Evolutionary conservation across 2,888 invertebrate genomes (phyloP), one percentile per base, ranked within the genome.

Genomic region (Drosophila merina): DNA sequence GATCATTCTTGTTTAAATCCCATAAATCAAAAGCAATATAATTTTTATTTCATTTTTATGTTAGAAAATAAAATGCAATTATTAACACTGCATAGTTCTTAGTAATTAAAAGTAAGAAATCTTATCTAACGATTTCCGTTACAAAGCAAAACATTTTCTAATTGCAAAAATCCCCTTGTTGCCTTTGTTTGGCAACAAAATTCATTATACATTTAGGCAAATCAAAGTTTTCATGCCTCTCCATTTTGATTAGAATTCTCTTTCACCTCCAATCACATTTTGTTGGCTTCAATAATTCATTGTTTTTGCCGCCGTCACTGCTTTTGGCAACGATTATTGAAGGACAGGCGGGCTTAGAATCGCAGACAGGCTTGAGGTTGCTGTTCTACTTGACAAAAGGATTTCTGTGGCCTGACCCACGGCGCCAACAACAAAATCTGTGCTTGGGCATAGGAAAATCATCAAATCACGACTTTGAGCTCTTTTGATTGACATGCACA

Each of bases 391-490:
- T 72, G 73, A 72, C 71, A 72, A 72, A 72, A 66, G 71, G 66
- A 57, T 72, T 72, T 75, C 38, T 66, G 50, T 48, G 56, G 62
- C 59, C 50, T 49, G 56, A 71, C 64, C 71, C 52, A 63, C 45
- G 51, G 54, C 60, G 25, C 42, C 50, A 54, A 50, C 49, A 57
- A 40, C 51, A 31, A 4, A 44, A 63, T 62, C 45, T 20, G 20
- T 20, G 52, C 50, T 42, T 44, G 28, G 50, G 51, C 57, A 62
- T 64, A 75, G 74, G 59, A 77, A 85, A 85, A 86, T 77, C 83
- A 88, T 86, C 88, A 86, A 88, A 86, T 88, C 84, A 84, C 84
- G 88, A 88, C 71, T 82, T 40, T 75, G 73, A 80, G 74, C 74
- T 72, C 75, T 64, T 79, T 86, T 84, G 86, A 87, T 87, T 84